Percentiles rank a stretch among this genome's conserved stretches.
These are phyloP conservation scores for Mionectes olivaceus DNA, from an alignment of 2,797 vertebrate species.

Conservation along the genomic window DNA sequence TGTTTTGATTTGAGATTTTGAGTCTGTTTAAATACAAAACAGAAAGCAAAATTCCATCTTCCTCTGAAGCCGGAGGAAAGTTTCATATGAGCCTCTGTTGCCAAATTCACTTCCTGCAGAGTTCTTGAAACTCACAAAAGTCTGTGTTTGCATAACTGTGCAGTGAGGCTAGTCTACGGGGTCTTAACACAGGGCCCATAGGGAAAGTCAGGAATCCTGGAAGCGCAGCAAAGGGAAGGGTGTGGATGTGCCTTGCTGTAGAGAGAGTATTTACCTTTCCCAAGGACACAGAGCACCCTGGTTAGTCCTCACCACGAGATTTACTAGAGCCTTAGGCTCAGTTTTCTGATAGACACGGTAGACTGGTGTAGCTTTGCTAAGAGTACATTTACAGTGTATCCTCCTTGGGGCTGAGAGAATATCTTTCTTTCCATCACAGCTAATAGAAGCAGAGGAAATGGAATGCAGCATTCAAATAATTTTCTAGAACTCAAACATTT, in stretches of 20 bases:
- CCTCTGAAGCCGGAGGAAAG: neutral
- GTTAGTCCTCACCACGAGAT: neutral
- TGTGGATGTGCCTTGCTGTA: neutral
- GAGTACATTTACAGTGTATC: neutral
- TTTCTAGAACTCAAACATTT: neutral
- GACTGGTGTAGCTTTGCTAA: neutral
- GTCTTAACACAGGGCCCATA: neutral
- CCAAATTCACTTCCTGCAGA: neutral
- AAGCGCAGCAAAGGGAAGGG: neutral
- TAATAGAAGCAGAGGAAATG: neutral
- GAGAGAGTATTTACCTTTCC: neutral
- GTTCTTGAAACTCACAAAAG: neutral
- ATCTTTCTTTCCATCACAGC: neutral
- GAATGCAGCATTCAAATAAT: neutral
- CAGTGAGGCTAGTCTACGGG: neutral
- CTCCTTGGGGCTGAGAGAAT: neutral
- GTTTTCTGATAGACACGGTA: neutral
- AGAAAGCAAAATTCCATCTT: slow-evolving; percentile 22
- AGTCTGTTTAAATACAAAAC: slow-evolving; percentile 47
- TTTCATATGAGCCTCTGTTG: neutral
- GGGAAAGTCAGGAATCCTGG: neutral
- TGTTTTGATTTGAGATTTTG: slow-evolving; percentile 41
- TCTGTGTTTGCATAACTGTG: neutral
- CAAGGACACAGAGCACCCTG: neutral
- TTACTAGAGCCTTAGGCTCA: neutral